Base-by-base conservation (phyloP, 2,888 invertebrate species). In the Drosophila mettleri region DNA sequence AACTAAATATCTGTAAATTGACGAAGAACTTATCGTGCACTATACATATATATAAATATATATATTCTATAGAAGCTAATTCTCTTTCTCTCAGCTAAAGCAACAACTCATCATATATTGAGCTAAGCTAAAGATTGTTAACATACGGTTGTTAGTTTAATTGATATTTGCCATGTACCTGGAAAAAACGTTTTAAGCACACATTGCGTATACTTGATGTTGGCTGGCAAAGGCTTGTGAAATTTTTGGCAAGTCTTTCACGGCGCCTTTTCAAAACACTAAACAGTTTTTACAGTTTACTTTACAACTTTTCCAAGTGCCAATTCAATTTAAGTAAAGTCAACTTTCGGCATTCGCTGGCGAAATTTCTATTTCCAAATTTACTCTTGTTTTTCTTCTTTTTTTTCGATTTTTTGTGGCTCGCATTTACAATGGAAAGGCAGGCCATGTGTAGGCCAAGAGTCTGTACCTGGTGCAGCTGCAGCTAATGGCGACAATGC, bases 401-500 rank as follows among this genome's bases (percentile, higher is more conserved):
- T 48, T 38, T 49, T 58, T 58, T 60, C n/a, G n/a, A n/a, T n/a
- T n/a, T n/a, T n/a, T n/a, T n/a, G n/a, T n/a, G n/a, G n/a, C 24
- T 22, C 9, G 46, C 9, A 8, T 18, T 43, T 52, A 43, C 48
- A 46, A 52, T 51, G 38, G 57, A 67, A 53, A 66, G 63, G 58
- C 57, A 51, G 53, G 52, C 49, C 45, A 60, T 55, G 52, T 52
- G 55, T 55, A 48, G 55, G 51, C 45, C 41, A 64, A 58, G 34
- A 20, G 31, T 66, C 33, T 22, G 48, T 36, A 10, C 52, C 52
- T 38, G 57, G 58, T 20, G 34, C 63, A 53, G 63, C 59, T 61
- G 66, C 39, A 54, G 51, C 20, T 81, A 83, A 83, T 68, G 84
- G 85, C 87, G 88, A 83, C 84, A 83, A 80, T 74, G 83, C 86